Evolutionary conservation across 2,113 vertebrate species (phyloP).

Genomic region (Rhagologus leucostigma): DNA sequence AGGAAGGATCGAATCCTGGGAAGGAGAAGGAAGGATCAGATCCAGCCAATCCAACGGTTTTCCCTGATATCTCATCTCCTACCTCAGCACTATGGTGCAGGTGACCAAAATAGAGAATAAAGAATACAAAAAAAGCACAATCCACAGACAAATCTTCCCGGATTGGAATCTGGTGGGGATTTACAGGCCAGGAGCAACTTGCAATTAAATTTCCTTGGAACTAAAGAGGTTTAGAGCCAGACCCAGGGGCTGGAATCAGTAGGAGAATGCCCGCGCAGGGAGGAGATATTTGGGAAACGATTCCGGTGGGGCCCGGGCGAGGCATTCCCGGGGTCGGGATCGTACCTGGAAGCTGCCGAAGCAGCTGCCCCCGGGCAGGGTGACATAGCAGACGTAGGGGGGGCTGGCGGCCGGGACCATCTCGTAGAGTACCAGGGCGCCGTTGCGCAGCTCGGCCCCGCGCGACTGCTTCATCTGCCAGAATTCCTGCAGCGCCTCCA

Average conservation of each 20-base stretch:
- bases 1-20: fast-evolving
- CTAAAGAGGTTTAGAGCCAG: too few species aligned
- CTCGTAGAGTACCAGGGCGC: slow-evolving; percentile 96
- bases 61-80: neutral
- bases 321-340: too few species aligned
- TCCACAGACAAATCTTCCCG: neutral
- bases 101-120: fast-evolving
- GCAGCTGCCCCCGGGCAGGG: slow-evolving; percentile 94
- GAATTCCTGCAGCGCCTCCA: slow-evolving; percentile 97
- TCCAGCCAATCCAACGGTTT: neutral
- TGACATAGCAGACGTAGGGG: slow-evolving; percentile 95
- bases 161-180: neutral
- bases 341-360: slow-evolving; percentile 93
- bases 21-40: fast-evolving
- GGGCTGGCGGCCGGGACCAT: slow-evolving; percentile 95
- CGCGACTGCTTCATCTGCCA: slow-evolving; percentile 99
- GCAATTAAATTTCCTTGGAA: neutral
- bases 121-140: neutral
- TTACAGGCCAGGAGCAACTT: neutral
- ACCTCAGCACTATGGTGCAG: neutral
- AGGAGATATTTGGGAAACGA: neutral
- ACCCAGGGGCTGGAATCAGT: too few species aligned
- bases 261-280: neutral
- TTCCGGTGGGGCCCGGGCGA: too few species aligned
- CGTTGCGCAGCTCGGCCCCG: slow-evolving; percentile 93